These are phyloP conservation scores for Sebastes diploproa DNA, from an alignment of 2,797 vertebrate genomes.

Conservation along the genomic window DNA sequence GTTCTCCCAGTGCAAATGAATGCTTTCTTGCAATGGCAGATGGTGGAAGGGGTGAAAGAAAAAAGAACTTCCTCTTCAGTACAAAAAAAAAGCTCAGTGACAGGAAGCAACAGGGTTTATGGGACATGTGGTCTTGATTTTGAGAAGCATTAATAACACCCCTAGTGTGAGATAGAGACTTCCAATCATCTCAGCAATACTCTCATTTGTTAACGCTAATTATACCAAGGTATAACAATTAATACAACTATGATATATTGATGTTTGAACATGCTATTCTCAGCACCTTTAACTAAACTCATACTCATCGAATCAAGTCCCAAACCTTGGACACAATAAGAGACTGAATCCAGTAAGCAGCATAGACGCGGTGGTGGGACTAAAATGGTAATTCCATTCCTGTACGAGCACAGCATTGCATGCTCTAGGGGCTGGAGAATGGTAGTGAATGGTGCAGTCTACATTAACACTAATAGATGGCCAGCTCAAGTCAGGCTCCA, in stretches of 20 bases:
- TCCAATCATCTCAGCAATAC: constrained; percentile 19
- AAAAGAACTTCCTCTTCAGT: background rate
- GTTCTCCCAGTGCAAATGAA: background rate
- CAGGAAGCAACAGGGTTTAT: constrained; percentile 20
- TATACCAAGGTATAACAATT: constrained; percentile 40
- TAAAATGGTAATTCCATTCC: constrained; percentile 53
- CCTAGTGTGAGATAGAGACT: constrained; percentile 22
- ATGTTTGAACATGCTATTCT: constrained; percentile 18
- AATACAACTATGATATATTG: constrained; percentile 29
- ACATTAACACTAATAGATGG: constrained; percentile 67
- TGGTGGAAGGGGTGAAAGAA: background rate
- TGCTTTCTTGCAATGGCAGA: background rate
- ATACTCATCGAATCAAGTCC: constrained; percentile 1
- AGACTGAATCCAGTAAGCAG: background rate
- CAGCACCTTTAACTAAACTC: constrained; percentile 21
- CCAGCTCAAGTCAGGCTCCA: constrained; percentile 38
- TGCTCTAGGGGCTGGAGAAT: constrained; percentile 49
- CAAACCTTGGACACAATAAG: background rate
- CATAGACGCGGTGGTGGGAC: constrained; percentile 3
- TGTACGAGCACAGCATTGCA: constrained; percentile 11
- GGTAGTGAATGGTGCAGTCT: constrained; percentile 62
- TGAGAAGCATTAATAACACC: constrained; percentile 48
- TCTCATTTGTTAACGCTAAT: constrained; percentile 54
- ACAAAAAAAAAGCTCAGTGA: background rate
- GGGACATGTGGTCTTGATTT: constrained; percentile 31